These are phyloP conservation scores for Epistrophe eligans DNA, from an alignment of 2,888 invertebrate species.

Conservation along the genomic window DNA sequence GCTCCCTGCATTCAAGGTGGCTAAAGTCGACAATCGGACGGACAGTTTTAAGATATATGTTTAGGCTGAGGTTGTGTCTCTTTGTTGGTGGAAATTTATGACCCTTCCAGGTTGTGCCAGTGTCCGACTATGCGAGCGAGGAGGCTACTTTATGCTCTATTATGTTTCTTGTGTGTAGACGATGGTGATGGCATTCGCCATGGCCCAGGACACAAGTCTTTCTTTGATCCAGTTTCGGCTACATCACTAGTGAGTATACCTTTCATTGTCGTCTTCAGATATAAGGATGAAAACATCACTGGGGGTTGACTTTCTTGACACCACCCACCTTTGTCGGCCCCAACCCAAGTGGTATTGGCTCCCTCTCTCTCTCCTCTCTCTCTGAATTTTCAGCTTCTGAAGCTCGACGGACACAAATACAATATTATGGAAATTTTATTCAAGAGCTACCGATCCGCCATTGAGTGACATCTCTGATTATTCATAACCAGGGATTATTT, in stretches of 20 bases:
- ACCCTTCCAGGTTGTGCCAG: constrained; percentile 64
- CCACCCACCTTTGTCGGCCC: constrained; percentile 62
- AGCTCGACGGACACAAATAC: constrained; percentile 34
- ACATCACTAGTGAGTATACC: not conserved
- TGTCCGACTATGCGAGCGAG: constrained; percentile 20
- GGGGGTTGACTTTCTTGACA: constrained; percentile 54
- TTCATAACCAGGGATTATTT: constrained; percentile 69
- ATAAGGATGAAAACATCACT: constrained; percentile 65
- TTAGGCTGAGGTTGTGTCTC: constrained; percentile 72
- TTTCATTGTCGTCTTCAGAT: constrained; percentile 6
- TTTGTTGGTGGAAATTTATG: constrained; percentile 74
- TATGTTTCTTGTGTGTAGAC: constrained; percentile 55
- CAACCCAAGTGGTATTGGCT: constrained; percentile 36
- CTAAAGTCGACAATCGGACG: constrained; percentile 74
- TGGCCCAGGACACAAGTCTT: constrained; percentile 8
- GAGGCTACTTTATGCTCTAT: constrained; percentile 70
- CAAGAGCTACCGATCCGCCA: constrained; percentile 58
- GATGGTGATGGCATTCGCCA: constrained; percentile 18
- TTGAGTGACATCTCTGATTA: constrained; percentile 67
- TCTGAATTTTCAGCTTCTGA: not conserved
- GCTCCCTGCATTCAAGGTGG: constrained; percentile 68
- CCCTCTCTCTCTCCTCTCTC: not conserved
- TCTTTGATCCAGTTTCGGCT: constrained; percentile 60
- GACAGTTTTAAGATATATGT: constrained; percentile 74
- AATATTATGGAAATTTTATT: constrained; percentile 65